These are phyloP conservation scores for Trissolcus japonicus DNA, from an alignment of 2,888 invertebrate genomes.

Conservation along the genomic window DNA sequence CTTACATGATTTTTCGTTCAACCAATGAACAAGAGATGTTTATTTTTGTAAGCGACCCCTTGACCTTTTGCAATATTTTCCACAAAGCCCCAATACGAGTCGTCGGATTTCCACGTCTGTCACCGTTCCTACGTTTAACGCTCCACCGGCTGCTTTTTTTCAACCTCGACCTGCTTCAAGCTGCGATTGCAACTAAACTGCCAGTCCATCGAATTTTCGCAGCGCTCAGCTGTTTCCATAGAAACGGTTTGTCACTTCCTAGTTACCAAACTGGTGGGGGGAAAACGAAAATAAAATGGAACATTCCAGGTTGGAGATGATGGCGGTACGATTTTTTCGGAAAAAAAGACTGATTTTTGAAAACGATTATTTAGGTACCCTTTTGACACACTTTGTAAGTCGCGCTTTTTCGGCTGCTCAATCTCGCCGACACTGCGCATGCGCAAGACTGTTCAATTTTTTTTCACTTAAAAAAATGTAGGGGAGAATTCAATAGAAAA, in stretches of 20 bases:
- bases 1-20: no score
- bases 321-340: no score
- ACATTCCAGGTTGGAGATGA: no score
- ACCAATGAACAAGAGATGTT: not conserved
- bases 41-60: no score
- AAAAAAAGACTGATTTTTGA: no score
- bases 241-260: constrained; percentile 25
- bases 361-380: no score
- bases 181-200: constrained; percentile 29
- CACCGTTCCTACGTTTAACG: not conserved
- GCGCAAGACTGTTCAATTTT: not conserved
- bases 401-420: not conserved
- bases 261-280: no score
- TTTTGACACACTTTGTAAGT: not conserved
- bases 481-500: no score
- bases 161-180: constrained; percentile 24
- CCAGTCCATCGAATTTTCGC: constrained; percentile 23
- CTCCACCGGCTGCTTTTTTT: constrained; percentile 14
- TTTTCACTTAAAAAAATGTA: no score
- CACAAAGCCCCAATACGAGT: no score
- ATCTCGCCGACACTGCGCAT: not conserved
- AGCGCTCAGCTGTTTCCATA: constrained; percentile 34
- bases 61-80: no score
- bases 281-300: not conserved
- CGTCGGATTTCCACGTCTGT: not conserved